Evolutionary conservation across 2,113 vertebrate genomes (phyloP), one percentile per base, ranked within the genome.

Genomic region (Ochotona curzoniae): DNA sequence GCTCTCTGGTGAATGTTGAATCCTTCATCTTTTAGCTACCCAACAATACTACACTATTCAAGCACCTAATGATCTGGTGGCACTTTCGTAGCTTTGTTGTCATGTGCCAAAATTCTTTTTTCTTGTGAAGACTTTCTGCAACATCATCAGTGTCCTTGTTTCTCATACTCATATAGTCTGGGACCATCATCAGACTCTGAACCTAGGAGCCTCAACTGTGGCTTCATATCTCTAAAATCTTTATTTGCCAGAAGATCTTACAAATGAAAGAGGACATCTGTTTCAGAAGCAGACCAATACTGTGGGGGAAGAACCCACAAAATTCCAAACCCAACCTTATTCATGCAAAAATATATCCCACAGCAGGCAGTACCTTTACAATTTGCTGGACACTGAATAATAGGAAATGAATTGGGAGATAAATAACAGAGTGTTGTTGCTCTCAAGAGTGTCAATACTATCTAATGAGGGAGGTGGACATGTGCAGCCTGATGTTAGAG

Each of bases 281-380:
- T 89, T 95, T 95, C 60, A 82, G 69, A 90, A 93, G 61, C 23
- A 74, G 28, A 81, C 10, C 73, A 93, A 69, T 57, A 74, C 4
- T 84, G 38, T 44, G 38, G 54, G 54, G 49, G 78, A 94, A 83
- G 63, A 92, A 93, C 26, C 79, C 54, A 86, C 51, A 90, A 61
- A 9, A 88, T 57, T 57, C 30, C 49, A 93, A 92, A 90, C 12
- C 5, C 1, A 87, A 75, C 35, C 8, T 4, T 60, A 71, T 93
- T 69, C 88, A 94, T 74, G 69, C 54, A 90, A 85, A 95, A 83
- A 66, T 64, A 15, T 70, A 85, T 70, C 83, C 18, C 8, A 47
- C 1, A 74, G 21, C 7, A 85, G 74, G 66, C 79, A 86, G n/a
- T 60, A 79, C 5, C 44, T 94, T 93, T 93, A 92, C 4, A 88